These are phyloP conservation scores for Pseudonaja textilis DNA, from an alignment of 2,113 vertebrate genomes.

Conservation along the genomic window DNA sequence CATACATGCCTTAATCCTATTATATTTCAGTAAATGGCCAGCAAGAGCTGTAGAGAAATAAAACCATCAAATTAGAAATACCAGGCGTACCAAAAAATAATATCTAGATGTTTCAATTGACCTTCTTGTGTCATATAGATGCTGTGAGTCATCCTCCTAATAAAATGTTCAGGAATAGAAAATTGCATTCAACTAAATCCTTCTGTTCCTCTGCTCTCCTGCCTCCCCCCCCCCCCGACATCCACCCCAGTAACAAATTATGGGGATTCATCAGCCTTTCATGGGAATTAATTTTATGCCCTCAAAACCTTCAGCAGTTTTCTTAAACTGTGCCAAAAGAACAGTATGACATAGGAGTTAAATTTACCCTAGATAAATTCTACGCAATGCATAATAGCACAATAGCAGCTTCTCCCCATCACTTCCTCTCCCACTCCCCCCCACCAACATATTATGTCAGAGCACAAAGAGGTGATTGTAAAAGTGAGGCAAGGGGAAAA, in stretches of 20 bases:
- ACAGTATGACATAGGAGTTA: neutral
- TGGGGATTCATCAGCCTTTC: neutral
- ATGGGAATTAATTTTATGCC: neutral
- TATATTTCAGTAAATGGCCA: conserved; percentile 12
- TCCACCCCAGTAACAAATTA: neutral
- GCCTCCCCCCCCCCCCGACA: neutral
- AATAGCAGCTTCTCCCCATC: neutral
- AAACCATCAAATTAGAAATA: neutral
- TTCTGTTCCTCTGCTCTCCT: neutral
- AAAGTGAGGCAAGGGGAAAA: neutral
- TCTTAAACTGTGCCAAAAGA: neutral
- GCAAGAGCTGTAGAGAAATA: neutral
- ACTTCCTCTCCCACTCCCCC: no score
- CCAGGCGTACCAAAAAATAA: neutral
- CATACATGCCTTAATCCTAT: neutral
- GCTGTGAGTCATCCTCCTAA: neutral
- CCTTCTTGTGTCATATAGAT: neutral
- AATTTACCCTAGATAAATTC: neutral
- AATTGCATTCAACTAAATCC: neutral
- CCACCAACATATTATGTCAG: neutral
- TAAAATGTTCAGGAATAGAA: neutral
- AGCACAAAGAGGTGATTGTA: neutral
- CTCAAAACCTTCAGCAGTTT: neutral
- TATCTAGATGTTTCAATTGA: neutral
- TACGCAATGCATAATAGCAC: neutral